phyloP scores from a whole-genome alignment of 2,113 vertebrate species.

The Thermophis baileyi region DNA sequence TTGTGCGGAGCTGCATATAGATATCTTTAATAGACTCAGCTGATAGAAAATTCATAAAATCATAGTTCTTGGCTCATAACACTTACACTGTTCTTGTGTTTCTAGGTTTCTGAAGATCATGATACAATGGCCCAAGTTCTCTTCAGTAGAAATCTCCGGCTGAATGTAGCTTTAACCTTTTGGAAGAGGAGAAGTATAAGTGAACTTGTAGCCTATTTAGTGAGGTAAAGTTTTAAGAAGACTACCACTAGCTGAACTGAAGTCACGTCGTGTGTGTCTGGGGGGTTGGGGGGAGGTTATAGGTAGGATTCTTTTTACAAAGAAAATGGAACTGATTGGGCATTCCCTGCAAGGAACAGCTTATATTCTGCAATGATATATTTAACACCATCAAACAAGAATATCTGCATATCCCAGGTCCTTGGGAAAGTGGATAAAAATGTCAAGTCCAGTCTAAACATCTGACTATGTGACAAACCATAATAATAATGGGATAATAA shows the following conservation, averaged over 20 bases:
- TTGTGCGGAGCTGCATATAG: background rate
- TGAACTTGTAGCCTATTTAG: conserved; percentile 87
- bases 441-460: background rate
- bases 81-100: background rate
- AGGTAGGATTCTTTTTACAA: background rate
- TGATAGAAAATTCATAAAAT: background rate
- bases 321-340: background rate
- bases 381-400: background rate
- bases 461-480: background rate
- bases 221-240: conserved; percentile 74
- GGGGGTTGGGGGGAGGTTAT: background rate
- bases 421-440: background rate
- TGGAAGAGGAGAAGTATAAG: conserved; percentile 87
- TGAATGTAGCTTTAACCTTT: conserved; percentile 88
- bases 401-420: background rate
- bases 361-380: background rate
- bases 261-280: background rate
- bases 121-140: conserved; percentile 85
- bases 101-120: conserved; percentile 86
- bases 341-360: background rate
- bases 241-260: background rate
- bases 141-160: conserved; percentile 85
- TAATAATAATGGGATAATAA: background rate
- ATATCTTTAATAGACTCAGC: background rate
- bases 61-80: background rate